Evolutionary conservation across 1,140 invertebrate species (phyloP).

Genomic region (Sycophaga agraensis): DNA sequence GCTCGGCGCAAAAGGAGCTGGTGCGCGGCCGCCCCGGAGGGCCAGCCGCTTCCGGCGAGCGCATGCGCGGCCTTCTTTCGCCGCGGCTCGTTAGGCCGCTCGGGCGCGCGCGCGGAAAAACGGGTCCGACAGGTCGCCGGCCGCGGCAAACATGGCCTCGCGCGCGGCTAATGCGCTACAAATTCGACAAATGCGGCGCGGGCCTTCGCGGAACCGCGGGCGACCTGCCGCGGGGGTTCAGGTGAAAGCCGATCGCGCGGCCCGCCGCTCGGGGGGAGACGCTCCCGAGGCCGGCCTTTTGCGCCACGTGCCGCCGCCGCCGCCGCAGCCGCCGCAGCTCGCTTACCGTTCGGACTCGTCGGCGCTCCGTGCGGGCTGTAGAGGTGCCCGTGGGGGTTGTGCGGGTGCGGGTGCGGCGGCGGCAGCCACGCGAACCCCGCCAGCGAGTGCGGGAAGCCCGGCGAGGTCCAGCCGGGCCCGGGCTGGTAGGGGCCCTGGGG

Average conservation of each 20-base stretch:
- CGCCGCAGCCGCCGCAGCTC: background rate
- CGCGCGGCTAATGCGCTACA: conserved; percentile 37
- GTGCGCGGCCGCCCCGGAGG: too few species aligned
- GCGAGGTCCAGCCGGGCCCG: conserved; percentile 47
- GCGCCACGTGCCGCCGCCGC: background rate
- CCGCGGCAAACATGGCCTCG: too few species aligned
- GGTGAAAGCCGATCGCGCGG: conserved; percentile 8
- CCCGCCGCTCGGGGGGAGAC: too few species aligned
- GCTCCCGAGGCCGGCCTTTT: too few species aligned
- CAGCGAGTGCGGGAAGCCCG: conserved; percentile 54
- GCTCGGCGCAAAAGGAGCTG: background rate
- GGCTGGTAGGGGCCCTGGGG: conserved; percentile 43
- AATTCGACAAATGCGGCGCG: conserved; percentile 34
- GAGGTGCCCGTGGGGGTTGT: conserved; percentile 54
- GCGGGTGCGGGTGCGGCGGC: conserved; percentile 54
- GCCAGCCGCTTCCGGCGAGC: too few species aligned
- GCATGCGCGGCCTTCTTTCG: too few species aligned
- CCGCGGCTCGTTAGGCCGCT: too few species aligned
- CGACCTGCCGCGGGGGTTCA: background rate
- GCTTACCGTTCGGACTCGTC: conserved; percentile 56
- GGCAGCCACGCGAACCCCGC: conserved; percentile 55
- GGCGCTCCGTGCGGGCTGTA: conserved; percentile 50
- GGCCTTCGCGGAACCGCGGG: conserved; percentile 1
- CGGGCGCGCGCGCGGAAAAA: too few species aligned
- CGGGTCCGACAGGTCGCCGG: too few species aligned